phyloP scores from a whole-genome alignment of 1,140 invertebrate genomes.

The Neelides sp. region DNA sequence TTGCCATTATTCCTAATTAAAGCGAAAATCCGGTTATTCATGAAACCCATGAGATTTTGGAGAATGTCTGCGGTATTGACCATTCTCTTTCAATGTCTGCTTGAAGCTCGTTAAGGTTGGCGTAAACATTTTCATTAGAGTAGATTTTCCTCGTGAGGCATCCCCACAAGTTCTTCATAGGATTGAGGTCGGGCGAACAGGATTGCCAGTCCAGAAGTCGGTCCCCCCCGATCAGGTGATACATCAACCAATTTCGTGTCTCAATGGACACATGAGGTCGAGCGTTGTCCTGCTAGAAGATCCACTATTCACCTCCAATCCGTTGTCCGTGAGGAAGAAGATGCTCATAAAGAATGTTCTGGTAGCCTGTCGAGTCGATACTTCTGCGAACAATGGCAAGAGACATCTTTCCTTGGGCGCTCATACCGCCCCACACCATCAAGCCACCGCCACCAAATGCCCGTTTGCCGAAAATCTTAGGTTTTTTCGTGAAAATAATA shows the following conservation, averaged over 20 bases:
- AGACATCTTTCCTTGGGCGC: neutral
- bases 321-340: neutral
- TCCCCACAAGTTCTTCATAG: constrained; percentile 19
- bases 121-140: constrained; percentile 10
- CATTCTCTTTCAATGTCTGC: constrained; percentile 4
- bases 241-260: neutral
- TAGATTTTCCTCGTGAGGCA: constrained; percentile 11
- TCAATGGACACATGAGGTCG: constrained; percentile 2
- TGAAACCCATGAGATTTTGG: constrained; percentile 4
- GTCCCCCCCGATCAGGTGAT: constrained; percentile 2
- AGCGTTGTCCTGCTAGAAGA: constrained; percentile 16
- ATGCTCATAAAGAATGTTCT: constrained; percentile 4
- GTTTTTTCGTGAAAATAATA: constrained; percentile 11
- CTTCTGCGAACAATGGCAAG: neutral
- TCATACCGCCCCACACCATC: constrained; percentile 9
- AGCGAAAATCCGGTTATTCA: constrained; percentile 9
- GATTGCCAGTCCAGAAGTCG: constrained; percentile 4
- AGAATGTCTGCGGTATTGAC: constrained; percentile 2
- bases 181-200: constrained; percentile 15
- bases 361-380: constrained; percentile 6
- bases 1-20: constrained; percentile 10
- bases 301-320: neutral
- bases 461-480: neutral
- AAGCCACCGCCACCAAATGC: too few species aligned
- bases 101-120: constrained; percentile 1